Percentiles rank a stretch among this genome's conserved stretches.
phyloP scores from a whole-genome alignment of 2,888 invertebrate species.

The Ditula angustiorana region DNA sequence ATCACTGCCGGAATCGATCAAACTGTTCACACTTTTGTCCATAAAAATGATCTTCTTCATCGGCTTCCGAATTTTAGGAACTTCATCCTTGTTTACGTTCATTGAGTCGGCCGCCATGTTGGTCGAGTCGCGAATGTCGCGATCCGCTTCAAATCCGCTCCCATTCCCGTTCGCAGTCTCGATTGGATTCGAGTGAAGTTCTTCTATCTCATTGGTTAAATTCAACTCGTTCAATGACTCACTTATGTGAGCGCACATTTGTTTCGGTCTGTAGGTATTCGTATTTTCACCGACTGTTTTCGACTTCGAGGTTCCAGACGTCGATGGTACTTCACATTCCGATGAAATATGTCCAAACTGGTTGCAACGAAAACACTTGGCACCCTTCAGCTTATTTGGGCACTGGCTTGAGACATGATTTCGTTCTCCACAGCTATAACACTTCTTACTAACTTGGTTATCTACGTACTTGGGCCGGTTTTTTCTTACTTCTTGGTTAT shows the following conservation, averaged over 20 bases:
- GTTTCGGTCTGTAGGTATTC: too few relatives aligned
- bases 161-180: too few relatives aligned
- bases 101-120: background rate
- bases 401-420: conserved; percentile 6
- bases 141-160: background rate
- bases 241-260: background rate
- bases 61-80: background rate
- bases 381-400: conserved; percentile 8
- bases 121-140: background rate
- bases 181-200: too few relatives aligned
- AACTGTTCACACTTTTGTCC: background rate
- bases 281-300: too few relatives aligned
- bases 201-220: background rate
- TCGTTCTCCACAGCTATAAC: conserved; percentile 1
- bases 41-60: background rate
- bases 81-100: background rate
- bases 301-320: background rate
- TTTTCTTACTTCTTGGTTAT: background rate
- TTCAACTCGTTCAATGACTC: too few relatives aligned
- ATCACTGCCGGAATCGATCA: conserved; percentile 5
- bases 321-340: conserved; percentile 1
- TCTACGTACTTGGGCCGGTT: conserved; percentile 2
- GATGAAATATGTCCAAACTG: conserved; percentile 9
- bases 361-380: conserved; percentile 12
- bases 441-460: background rate